Conservation (phyloP, 2,888 invertebrate genomes). For the Ormyrus pomaceus region DNA sequence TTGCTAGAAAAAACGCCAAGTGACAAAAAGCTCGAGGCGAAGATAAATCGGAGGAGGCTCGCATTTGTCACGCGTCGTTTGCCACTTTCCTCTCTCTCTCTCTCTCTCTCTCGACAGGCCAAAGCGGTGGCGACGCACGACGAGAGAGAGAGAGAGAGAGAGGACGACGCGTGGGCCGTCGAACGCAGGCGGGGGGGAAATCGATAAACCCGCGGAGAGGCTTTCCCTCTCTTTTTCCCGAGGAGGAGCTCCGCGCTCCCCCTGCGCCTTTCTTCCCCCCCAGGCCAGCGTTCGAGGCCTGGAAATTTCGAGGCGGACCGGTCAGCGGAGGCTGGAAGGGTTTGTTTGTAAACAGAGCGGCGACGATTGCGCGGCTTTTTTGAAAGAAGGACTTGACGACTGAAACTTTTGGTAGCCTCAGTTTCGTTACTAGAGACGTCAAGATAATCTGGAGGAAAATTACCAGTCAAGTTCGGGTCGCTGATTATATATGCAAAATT, state of each 20-base stretch:
- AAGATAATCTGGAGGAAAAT: too few species aligned
- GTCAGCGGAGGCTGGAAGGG: too few species aligned
- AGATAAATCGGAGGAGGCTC: slow-evolving; percentile 41
- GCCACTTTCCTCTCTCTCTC: slow-evolving; percentile 24
- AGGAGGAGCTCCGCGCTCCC: not conserved
- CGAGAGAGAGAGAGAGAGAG: not conserved
- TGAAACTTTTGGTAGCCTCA: too few species aligned
- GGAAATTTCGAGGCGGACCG: too few species aligned
- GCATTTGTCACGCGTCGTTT: slow-evolving; percentile 50
- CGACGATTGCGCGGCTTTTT: too few species aligned
- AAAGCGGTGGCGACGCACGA: slow-evolving; percentile 14
- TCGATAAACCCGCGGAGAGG: slow-evolving; percentile 36
- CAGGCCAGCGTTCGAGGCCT: too few species aligned
- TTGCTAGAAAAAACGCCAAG: not conserved
- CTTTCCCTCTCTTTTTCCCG: slow-evolving; percentile 7
- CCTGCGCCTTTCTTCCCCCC: not conserved
- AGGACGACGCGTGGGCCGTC: not conserved
- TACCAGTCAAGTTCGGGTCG: too few species aligned
- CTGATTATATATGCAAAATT: too few species aligned
- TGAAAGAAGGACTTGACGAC: too few species aligned
- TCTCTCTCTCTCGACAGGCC: too few species aligned
- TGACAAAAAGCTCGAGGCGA: slow-evolving; percentile 8
- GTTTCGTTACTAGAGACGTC: too few species aligned
- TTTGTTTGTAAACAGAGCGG: too few species aligned
- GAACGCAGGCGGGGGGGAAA: slow-evolving; percentile 1